Base-by-base conservation (phyloP, 1,140 invertebrate species). In the Euborellia annulipes region DNA sequence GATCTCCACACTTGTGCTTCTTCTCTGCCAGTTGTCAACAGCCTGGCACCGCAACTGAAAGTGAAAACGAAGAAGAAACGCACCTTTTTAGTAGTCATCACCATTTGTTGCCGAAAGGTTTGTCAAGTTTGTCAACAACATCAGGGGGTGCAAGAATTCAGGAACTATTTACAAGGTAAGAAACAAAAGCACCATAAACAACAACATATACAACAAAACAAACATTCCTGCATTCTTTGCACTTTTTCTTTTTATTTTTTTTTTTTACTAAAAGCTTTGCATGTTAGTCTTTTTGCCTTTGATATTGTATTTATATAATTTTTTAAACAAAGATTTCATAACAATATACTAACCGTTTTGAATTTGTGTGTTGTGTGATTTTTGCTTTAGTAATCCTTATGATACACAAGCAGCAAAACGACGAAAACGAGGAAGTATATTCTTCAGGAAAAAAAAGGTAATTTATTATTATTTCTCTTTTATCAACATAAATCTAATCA, bases 381-480 rank as follows among this genome's bases (percentile, higher is more conserved):
- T 50, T 60, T 62, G 51, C 60, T 78, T 54, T 47, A 53, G 69
- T 62, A 72, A 71, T 60, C 73, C 71, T n/a, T 85, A 80, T 54
- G 82, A 85, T 57, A 75, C 78, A 57, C 79, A 82, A 56, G 75
- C 81, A 30, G 82, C 84, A 55, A 91, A 91, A 60, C 66, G 84
- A 58, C 72, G 83, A 49, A 91, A 90, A 65, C 70, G 86, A 39
- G 85, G 85, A 34, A 89, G 85, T 46, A 65, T 90, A 37, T 90
- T 91, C 69, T 91, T 89, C 57, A 76, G 85, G 48, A 90, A 85
- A 64, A 86, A 88, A 61, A 89, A 89, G 66, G 76, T 77, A 62
- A 55, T 53, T 55, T 37, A 34, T 9, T 9, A 17, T 38, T 6
- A 38, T 20, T 17, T 38, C 19, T 38, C n/a, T 17, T 17, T 38